Evolutionary conservation across 2,113 vertebrate genomes (phyloP), one percentile per base, ranked within the genome.

Genomic region (Caretta caretta): DNA sequence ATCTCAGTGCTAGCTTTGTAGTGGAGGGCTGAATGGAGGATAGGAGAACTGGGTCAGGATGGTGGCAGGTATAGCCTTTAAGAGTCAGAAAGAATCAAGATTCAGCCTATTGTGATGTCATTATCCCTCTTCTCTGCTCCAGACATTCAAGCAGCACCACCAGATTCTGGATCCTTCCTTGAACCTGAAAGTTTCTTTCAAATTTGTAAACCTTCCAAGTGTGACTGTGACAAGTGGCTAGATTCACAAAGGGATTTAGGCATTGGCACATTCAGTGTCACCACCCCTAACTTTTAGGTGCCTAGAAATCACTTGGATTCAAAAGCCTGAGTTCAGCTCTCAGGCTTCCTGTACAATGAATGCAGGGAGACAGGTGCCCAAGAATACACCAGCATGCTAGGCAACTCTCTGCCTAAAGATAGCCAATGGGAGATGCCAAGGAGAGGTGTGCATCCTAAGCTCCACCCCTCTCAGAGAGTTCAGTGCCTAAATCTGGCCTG

Each of bases 131-230:
- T 89, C 12, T 48, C 57, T 94, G 93, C 12, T 72, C 85, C n/a
- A 7, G 4, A 84, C 25, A 14, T 3, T 17, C 8, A 25, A 31
- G 78, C 17, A n/a, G 16, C 24, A 84, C 72, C 46, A 27, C 11
- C 80, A 86, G 42, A 76, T 17, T 4, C 54, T 54, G 42, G 29
- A 25, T 87, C 16, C 5, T 89, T 54, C 79, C 89, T 50, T 14
- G 42, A 82, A 13, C 2, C 13, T 5, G 5, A 31, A 62, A 5
- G 56, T 4, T 0, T 0, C 0, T 0, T 7, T 88, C 50, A 86
- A 31, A 54, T 8, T 76, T 91, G 16, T 31, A 94, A 95, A 84
- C 3, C n/a, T 14, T 6, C 38, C 48, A 93, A 83, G 17, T 76
- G 31, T 1, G 0, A 42, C n/a, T 69, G 17, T 10, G 7, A 35